Conservation (phyloP, 2,888 invertebrate genomes). For the Folsomia candida region DNA sequence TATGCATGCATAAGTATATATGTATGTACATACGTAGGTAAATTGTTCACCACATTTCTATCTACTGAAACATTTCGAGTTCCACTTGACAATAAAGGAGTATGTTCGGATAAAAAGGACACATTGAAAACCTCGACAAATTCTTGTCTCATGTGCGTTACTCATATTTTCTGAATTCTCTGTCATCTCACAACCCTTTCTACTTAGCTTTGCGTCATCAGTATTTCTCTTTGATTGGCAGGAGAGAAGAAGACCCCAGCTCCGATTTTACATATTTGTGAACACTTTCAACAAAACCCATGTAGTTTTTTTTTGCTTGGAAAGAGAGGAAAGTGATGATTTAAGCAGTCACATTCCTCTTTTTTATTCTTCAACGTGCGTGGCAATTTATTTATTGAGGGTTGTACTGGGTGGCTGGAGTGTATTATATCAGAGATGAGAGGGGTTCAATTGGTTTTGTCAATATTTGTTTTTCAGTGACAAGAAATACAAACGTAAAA, state of each 20-base stretch:
- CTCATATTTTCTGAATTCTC: no score
- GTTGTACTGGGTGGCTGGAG: neutral
- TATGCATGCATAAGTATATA: no score
- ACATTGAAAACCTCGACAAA: no score
- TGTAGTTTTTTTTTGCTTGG: neutral
- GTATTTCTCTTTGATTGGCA: neutral
- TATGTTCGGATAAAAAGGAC: no score
- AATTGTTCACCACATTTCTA: no score
- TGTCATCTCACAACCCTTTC: no score
- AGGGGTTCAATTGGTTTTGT: slow-evolving; percentile 26
- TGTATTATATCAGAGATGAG: slow-evolving; percentile 10
- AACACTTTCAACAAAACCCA: neutral
- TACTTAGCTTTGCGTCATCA: neutral
- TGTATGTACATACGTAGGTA: no score
- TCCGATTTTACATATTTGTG: slow-evolving; percentile 7
- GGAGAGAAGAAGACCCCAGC: neutral
- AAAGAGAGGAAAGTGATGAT: neutral
- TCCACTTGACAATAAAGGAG: no score
- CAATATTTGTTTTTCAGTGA: slow-evolving; percentile 29
- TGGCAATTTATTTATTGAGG: neutral
- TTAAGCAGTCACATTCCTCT: slow-evolving; percentile 5
- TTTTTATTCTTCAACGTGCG: neutral
- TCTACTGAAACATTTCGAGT: no score
- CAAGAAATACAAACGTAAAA: slow-evolving; percentile 18
- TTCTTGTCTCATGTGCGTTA: no score